Evolutionary conservation across 1,140 invertebrate species (phyloP), one percentile per base, ranked within the genome.

Genomic region (Psix sp.): DNA sequence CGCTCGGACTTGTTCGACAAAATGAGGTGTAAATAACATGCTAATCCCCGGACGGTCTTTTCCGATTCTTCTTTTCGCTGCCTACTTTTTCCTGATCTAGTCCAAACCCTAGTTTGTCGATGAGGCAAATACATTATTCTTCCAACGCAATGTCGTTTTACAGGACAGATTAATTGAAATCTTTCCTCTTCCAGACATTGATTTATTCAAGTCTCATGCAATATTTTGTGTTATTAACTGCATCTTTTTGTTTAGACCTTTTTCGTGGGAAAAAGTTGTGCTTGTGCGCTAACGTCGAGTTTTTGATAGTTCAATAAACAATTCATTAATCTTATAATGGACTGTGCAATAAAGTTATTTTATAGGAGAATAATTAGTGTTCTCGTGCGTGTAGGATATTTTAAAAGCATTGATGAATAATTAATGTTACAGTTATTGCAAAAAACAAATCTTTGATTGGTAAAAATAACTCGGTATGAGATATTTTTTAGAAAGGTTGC

Each of bases 21-120:
- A 73, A 72, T 66, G 72, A 75, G 73, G 73, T 74, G 83, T 84
- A 83, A 84, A 84, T 84, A 83, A 82, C 79, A 84, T 84, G 83
- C 80, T 83, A 84, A 84, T 83, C 83, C 79, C 4, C 31, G 57
- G 39, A 67, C 46, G 56, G 39, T 52, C 70, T 54, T 16, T 48
- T 78, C 65, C 74, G 51, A 74, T 60, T 74, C 60, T 46, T 74
- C 56, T 65, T 62, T 71, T 45, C 35, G 63, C 57, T 45, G 4
- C 31, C 24, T 39, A 54, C 40, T 57, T 66, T 35, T 62, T 62
- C 42, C 20, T 74, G 63, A 62, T 59, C 42, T 60, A n/a, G n/a
- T n/a, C n/a, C n/a, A 20, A 20, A 4, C 20, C 33, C 20, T 39
- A 40, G 38, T 48, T 31, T 38, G n/a, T 18, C 51, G 20, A 74